These are phyloP conservation scores for Melinopterus prodromus DNA, from an alignment of 2,888 invertebrate genomes.

Conservation along the genomic window DNA sequence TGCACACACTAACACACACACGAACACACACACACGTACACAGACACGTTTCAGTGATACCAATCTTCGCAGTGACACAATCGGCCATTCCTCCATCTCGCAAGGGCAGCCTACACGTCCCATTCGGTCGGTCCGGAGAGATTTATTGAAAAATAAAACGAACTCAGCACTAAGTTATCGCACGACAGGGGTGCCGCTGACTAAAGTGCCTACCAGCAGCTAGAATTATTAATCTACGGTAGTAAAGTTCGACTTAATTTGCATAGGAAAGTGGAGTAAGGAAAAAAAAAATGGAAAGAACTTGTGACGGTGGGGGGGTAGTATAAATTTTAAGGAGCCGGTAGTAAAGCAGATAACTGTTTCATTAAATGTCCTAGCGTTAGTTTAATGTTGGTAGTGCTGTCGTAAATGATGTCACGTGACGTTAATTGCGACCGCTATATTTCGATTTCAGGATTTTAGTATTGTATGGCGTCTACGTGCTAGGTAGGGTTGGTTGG, in stretches of 20 bases:
- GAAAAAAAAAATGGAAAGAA: not conserved
- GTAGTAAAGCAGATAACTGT: not conserved
- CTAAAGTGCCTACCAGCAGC: slow-evolving; percentile 4
- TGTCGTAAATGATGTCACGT: slow-evolving; percentile 27
- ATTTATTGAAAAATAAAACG: slow-evolving; percentile 4
- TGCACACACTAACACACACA: not conserved
- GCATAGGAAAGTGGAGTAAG: not conserved
- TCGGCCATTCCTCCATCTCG: not conserved
- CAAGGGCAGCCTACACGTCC: not conserved
- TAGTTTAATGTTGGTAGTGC: not conserved
- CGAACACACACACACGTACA: not conserved
- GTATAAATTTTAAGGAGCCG: not conserved
- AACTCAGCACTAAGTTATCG: slow-evolving; percentile 4
- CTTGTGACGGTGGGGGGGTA: not conserved
- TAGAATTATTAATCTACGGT: not conserved
- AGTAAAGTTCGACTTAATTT: not conserved
- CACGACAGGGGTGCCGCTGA: not conserved
- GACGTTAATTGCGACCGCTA: slow-evolving; percentile 28
- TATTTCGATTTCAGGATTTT: slow-evolving; percentile 21
- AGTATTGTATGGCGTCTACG: slow-evolving; percentile 14
- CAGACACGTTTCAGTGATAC: not conserved
- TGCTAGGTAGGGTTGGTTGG: not conserved
- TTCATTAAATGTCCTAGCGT: not conserved
- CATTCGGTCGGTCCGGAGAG: not conserved
- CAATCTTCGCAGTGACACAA: not conserved